These are phyloP conservation scores for Pseudorectes ferrugineus DNA, from an alignment of 2,113 vertebrate species.

Conservation along the genomic window DNA sequence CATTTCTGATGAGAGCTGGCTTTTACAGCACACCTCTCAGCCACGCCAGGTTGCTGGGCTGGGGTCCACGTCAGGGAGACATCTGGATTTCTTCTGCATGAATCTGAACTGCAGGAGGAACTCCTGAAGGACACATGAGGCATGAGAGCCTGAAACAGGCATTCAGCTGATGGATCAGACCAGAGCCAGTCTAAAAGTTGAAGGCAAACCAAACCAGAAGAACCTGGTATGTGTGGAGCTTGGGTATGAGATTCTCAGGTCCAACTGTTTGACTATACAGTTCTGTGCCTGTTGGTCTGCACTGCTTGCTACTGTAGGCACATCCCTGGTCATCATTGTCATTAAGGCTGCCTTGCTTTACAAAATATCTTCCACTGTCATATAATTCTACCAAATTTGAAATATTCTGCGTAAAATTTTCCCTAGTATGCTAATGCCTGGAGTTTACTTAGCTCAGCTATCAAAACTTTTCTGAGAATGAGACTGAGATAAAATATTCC, in stretches of 20 bases:
- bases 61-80: not conserved
- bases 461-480: not conserved
- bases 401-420: not conserved
- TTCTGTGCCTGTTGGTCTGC: not conserved
- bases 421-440: not conserved
- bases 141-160: not conserved
- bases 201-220: not conserved
- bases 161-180: not conserved
- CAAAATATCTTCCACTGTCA: not conserved
- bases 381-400: not conserved
- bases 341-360: not conserved
- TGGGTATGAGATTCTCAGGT: not conserved
- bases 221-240: not conserved
- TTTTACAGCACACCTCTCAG: not conserved
- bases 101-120: not conserved
- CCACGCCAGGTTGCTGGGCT: not conserved
- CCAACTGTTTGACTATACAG: accelerated
- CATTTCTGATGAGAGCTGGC: not conserved
- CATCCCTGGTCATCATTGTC: not conserved
- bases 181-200: not conserved
- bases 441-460: not conserved
- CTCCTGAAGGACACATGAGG: not conserved
- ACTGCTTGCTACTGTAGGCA: not conserved
- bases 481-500: not conserved
- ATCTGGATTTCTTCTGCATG: not conserved